Evolutionary conservation across 2,888 invertebrate species (phyloP), one percentile per base, ranked within the genome.

Genomic region (Ennomos fuscantarius): DNA sequence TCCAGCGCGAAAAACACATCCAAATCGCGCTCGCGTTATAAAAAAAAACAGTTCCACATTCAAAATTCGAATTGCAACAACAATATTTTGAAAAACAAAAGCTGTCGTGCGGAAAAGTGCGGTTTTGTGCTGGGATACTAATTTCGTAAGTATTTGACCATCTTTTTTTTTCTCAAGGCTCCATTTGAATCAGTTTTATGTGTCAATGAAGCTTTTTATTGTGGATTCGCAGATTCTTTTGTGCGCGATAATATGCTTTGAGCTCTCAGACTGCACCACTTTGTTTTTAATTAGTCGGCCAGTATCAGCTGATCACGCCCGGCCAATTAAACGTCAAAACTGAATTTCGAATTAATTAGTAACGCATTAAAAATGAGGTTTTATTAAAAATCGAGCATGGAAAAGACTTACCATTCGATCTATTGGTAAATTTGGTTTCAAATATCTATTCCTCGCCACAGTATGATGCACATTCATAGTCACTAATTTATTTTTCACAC

Each of bases 1-100:
- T 81, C 82, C 81, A 87, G 84, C 89, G 88, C 89, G 87, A 90
- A 91, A 88, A 89, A 87, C 83, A 84, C 81, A 75, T 76, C 78
- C 68, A 66, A 76, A 74, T 68, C 88, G 89, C 86, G 89, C 86
- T 84, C 87, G 88, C 84, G 85, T 79, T 81, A 73, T 69, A 70
- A 70, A 82, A 78, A 82, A 81, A 79, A 64, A 76, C 66, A 71
- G 63, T 79, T 78, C 73, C 70, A 71, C 73, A 76, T 78, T 73
- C 65, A 69, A 82, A 84, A 76, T 77, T 79, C 62, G 36, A 70
- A 65, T 65, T 66, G 34, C 63, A 72, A 65, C 65, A 56, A 58
- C 54, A 63, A 66, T 70, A 68, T 69, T 63, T 46, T 66, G 56
- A 72, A 69, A 53, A 62, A 63, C 60, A 66, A 64, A 58, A 64